These are phyloP conservation scores for Macrochelys suwanniensis DNA, from an alignment of 2,797 vertebrate genomes.

Conservation along the genomic window DNA sequence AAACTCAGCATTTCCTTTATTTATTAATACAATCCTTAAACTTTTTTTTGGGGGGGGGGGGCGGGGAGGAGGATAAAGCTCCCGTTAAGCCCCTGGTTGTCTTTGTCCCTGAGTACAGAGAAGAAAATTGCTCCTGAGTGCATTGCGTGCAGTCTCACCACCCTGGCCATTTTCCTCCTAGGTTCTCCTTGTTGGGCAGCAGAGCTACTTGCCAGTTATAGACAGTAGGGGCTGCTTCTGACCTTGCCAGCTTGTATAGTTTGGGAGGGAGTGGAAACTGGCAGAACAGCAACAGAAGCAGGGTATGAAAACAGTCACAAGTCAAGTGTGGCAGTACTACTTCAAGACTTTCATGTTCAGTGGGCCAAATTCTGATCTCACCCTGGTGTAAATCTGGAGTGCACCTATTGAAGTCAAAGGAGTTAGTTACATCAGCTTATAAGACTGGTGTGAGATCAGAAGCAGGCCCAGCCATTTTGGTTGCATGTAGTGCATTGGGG, in stretches of 20 bases:
- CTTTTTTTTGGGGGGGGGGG: neutral
- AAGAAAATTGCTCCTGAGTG: rapidly evolving
- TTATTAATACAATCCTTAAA: neutral
- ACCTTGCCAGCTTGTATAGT: neutral
- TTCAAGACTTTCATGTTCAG: neutral
- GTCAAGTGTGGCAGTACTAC: neutral
- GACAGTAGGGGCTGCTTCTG: neutral
- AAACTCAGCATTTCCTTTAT: neutral
- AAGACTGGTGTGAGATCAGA: neutral
- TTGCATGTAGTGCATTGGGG: neutral
- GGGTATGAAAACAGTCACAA: neutral
- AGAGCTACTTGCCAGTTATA: too few species aligned
- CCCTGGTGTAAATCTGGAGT: neutral
- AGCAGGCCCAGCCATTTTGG: neutral
- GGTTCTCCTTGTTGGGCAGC: neutral
- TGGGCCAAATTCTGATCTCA: neutral
- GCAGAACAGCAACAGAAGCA: neutral
- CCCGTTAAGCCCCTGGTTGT: neutral
- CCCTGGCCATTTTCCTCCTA: neutral
- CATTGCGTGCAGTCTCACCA: rapidly evolving
- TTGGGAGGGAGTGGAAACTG: rapidly evolving
- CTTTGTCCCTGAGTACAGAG: neutral
- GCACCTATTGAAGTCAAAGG: neutral
- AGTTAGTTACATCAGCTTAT: neutral
- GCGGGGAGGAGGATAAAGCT: neutral